phyloP scores from a whole-genome alignment of 2,888 invertebrate genomes.

The Agrilus biguttatus region DNA sequence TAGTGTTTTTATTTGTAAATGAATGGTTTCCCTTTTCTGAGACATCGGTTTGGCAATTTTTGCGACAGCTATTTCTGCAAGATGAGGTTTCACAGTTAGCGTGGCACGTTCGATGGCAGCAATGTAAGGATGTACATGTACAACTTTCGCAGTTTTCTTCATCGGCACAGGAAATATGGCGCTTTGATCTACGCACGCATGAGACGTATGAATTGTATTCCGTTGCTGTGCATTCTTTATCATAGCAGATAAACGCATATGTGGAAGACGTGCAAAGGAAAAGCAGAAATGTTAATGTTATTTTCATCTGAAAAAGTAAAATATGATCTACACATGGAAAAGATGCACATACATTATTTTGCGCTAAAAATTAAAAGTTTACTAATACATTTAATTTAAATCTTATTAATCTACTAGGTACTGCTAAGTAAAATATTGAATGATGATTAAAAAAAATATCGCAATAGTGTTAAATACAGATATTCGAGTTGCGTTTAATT shows the following conservation, averaged over 20 bases:
- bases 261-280: neutral
- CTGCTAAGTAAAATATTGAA: too few relatives aligned
- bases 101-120: slow-evolving; percentile 28
- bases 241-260: slow-evolving; percentile 4
- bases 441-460: too few relatives aligned
- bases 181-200: slow-evolving; percentile 21
- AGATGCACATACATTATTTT: too few relatives aligned
- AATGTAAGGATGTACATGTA: slow-evolving; percentile 21
- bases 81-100: slow-evolving; percentile 21
- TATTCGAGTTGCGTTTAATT: too few relatives aligned
- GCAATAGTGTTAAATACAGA: too few relatives aligned
- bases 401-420: too few relatives aligned
- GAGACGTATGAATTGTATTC: slow-evolving; percentile 22
- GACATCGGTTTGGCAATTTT: slow-evolving; percentile 8
- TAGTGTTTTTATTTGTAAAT: neutral
- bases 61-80: slow-evolving; percentile 23
- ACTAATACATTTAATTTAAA: too few relatives aligned
- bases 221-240: slow-evolving; percentile 19
- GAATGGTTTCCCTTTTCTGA: neutral
- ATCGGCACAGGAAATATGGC: slow-evolving; percentile 12
- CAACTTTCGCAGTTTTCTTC: slow-evolving; percentile 14
- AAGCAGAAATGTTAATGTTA: slow-evolving; percentile 1
- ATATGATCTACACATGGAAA: neutral
- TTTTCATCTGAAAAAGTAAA: slow-evolving; percentile 7
- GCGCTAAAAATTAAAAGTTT: too few relatives aligned